Percentiles rank a stretch among this genome's conserved stretches.
phyloP scores from a whole-genome alignment of 2,888 invertebrate species.

The Cosmorhoe ocellata region DNA sequence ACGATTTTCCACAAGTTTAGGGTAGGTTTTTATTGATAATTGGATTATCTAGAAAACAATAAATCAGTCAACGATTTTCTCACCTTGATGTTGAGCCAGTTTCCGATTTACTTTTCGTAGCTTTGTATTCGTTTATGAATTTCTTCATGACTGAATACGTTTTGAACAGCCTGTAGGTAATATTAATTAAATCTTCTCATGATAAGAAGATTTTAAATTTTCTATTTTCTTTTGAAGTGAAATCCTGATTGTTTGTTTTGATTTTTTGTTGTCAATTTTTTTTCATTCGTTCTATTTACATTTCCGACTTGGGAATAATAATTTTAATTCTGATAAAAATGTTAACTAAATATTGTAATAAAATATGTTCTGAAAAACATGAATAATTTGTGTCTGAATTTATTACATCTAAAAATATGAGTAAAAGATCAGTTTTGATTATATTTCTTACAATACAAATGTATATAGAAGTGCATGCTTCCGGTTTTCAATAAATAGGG shows the following conservation, averaged over 20 bases:
- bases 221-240: neutral
- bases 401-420: too few species aligned
- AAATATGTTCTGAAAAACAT: too few species aligned
- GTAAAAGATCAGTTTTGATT: too few species aligned
- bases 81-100: slow-evolving; percentile 53
- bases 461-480: too few species aligned
- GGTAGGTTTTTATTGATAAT: slow-evolving; percentile 12
- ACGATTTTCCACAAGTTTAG: slow-evolving; percentile 18
- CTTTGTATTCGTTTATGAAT: slow-evolving; percentile 71
- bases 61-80: slow-evolving; percentile 39
- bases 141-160: slow-evolving; percentile 59
- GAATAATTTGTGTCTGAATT: too few species aligned
- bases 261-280: neutral
- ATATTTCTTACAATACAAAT: too few species aligned
- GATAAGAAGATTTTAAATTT: neutral
- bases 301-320: neutral
- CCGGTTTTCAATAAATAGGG: too few species aligned
- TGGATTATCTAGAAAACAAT: too few species aligned
- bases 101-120: slow-evolving; percentile 54
- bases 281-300: slow-evolving; percentile 9
- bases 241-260: neutral
- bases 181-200: neutral
- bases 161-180: neutral
- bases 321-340: too few species aligned
- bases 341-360: too few species aligned